phyloP scores from a whole-genome alignment of 2,797 vertebrate genomes.

The Menidia menidia region DNA sequence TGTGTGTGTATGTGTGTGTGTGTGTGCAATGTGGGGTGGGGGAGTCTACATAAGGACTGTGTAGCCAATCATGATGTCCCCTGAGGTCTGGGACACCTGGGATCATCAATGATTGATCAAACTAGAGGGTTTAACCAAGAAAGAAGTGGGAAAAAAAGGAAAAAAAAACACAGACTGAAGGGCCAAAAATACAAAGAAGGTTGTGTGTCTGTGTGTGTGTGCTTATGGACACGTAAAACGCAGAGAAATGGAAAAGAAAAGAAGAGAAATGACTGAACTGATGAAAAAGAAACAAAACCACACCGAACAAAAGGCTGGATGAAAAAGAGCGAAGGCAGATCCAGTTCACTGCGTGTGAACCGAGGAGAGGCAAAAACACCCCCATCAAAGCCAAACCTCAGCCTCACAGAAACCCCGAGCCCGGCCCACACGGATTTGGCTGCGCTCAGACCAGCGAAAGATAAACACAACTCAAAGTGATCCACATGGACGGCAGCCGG shows the following conservation, averaged over 20 bases:
- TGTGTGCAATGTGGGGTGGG: not conserved
- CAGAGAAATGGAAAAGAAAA: constrained; percentile 7
- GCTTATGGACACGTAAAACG: constrained; percentile 22
- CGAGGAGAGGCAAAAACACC: constrained; percentile 43
- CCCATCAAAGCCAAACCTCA: constrained; percentile 46
- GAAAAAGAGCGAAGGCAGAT: not conserved
- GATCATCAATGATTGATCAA: constrained; percentile 85
- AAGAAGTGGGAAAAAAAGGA: constrained; percentile 33
- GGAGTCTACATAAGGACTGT: constrained; percentile 30
- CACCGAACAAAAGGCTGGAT: constrained; percentile 20
- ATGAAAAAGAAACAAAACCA: constrained; percentile 12
- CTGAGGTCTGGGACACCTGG: constrained; percentile 80
- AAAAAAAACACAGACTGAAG: not conserved
- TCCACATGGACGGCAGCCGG: constrained; percentile 25
- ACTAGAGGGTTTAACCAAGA: constrained; percentile 66
- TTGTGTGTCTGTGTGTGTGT: constrained; percentile 14
- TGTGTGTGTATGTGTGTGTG: constrained; percentile 15
- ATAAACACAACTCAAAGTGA: constrained; percentile 50
- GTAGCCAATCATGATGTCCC: constrained; percentile 68
- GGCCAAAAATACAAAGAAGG: constrained; percentile 37
- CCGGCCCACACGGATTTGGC: constrained; percentile 42
- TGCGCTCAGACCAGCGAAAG: constrained; percentile 59
- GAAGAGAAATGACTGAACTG: constrained; percentile 3
- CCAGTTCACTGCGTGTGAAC: constrained; percentile 24
- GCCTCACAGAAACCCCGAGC: constrained; percentile 38